phyloP scores from a whole-genome alignment of 2,797 vertebrate genomes.

The Cyprinodon diabolis region DNA sequence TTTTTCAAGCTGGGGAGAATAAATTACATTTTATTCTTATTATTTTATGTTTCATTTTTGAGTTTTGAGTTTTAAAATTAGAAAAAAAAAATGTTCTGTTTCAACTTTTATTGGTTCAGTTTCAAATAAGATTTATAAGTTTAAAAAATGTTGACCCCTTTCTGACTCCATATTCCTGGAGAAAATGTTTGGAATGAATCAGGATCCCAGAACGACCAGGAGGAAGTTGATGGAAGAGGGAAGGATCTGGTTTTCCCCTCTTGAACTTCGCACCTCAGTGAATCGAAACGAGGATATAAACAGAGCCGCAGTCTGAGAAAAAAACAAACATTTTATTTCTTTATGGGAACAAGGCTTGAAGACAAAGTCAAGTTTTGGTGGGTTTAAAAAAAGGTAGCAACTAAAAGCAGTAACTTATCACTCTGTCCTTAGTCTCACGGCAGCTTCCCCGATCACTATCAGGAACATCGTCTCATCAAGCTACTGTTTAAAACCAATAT shows the following conservation, averaged over 20 bases:
- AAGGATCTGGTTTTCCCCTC: neutral
- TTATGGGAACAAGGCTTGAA: neutral
- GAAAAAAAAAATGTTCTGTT: too few relatives aligned
- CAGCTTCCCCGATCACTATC: neutral
- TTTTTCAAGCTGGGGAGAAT: too few relatives aligned
- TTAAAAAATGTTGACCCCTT: too few relatives aligned
- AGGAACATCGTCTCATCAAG: conserved; percentile 20
- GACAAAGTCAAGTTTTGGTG: conserved; percentile 61
- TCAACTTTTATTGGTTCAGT: too few relatives aligned
- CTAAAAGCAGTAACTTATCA: conserved; percentile 18
- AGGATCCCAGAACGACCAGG: too few relatives aligned
- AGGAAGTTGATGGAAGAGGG: too few relatives aligned
- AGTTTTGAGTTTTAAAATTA: too few relatives aligned
- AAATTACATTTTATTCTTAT: too few relatives aligned
- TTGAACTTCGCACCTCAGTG: neutral
- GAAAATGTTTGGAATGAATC: too few relatives aligned
- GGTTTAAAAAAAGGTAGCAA: conserved; percentile 52
- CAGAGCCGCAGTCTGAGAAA: neutral
- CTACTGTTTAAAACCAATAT: conserved; percentile 33
- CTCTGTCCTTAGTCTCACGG: conserved; percentile 20
- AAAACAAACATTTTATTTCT: neutral
- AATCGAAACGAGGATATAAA: neutral
- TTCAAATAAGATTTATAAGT: too few relatives aligned
- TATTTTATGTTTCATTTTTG: too few relatives aligned
- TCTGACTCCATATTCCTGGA: too few relatives aligned